These are phyloP conservation scores for Acleris emargana DNA, from an alignment of 2,888 invertebrate genomes.

Conservation along the genomic window DNA sequence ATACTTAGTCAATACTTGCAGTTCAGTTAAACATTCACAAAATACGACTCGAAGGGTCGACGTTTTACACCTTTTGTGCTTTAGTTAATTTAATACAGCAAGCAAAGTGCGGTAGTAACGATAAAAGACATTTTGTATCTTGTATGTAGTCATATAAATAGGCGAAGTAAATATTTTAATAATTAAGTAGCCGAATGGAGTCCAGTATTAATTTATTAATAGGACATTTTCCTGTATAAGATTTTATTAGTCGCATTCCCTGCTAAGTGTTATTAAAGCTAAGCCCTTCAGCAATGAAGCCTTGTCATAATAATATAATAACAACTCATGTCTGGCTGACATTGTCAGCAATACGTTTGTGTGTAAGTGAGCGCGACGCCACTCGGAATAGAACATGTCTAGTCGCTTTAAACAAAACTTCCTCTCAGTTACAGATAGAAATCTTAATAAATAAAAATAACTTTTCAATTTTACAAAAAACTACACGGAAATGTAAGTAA, in stretches of 20 bases:
- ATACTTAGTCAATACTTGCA: too few species aligned
- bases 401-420: too few species aligned
- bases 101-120: slow-evolving; percentile 44
- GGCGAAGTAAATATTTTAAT: slow-evolving; percentile 42
- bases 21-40: neutral
- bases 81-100: slow-evolving; percentile 38
- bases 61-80: slow-evolving; percentile 4
- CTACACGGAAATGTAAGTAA: too few species aligned
- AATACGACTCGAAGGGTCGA: neutral
- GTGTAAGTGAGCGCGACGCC: too few species aligned
- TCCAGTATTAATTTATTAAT: slow-evolving; percentile 56
- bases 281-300: too few species aligned
- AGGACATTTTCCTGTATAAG: slow-evolving; percentile 2
- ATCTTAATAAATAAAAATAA: too few species aligned
- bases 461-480: too few species aligned
- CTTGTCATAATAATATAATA: too few species aligned
- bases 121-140: slow-evolving; percentile 61
- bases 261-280: slow-evolving; percentile 8
- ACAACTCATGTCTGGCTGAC: too few species aligned
- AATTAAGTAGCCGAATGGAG: slow-evolving; percentile 52
- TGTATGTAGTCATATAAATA: slow-evolving; percentile 42
- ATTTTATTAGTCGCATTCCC: slow-evolving; percentile 43
- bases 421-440: too few species aligned
- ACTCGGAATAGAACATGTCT: too few species aligned
- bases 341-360: too few species aligned